A percentile compares a stretch with the other conserved stretches of the same genome.
Conservation (phyloP, 1,140 invertebrate genomes). For the Chlorops oryzae region DNA sequence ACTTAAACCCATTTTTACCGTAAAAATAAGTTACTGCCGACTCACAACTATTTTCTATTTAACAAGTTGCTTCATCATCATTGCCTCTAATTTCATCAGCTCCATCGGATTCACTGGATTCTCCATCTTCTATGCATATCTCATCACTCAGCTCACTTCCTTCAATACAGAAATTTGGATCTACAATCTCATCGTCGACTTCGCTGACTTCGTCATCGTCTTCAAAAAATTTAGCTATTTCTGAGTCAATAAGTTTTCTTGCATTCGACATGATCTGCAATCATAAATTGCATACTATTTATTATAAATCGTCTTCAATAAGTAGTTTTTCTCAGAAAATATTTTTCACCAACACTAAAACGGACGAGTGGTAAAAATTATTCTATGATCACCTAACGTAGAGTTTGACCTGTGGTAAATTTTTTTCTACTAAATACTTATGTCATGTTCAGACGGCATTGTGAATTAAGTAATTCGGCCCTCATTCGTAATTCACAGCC, state of each 20-base stretch:
- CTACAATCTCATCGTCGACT: slow-evolving; percentile 6
- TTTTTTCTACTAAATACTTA: not conserved
- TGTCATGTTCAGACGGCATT: not conserved
- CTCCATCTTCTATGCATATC: too few relatives aligned
- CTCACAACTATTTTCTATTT: slow-evolving; percentile 1
- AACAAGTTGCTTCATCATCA: not conserved
- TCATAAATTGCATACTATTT: slow-evolving; percentile 1
- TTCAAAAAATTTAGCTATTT: slow-evolving; percentile 1
- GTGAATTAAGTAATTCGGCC: too few relatives aligned
- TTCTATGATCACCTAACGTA: not conserved
- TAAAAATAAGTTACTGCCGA: too few relatives aligned
- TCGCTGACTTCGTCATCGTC: slow-evolving; percentile 2
- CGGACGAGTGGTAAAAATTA: not conserved
- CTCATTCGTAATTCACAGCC: too few relatives aligned
- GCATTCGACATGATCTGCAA: too few relatives aligned
- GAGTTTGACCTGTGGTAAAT: not conserved
- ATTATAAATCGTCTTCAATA: not conserved
- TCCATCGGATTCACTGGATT: too few relatives aligned
- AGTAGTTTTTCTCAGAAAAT: not conserved
- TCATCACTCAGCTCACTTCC: too few relatives aligned
- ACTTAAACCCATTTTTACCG: too few relatives aligned
- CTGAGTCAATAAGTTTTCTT: too few relatives aligned
- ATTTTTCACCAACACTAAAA: not conserved
- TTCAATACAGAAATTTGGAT: slow-evolving; percentile 5
- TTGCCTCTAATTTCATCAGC: slow-evolving; percentile 1